Evolutionary conservation across 2,888 invertebrate genomes (phyloP), one percentile per base, ranked within the genome.

Genomic region (Trissolcus brochymenae): DNA sequence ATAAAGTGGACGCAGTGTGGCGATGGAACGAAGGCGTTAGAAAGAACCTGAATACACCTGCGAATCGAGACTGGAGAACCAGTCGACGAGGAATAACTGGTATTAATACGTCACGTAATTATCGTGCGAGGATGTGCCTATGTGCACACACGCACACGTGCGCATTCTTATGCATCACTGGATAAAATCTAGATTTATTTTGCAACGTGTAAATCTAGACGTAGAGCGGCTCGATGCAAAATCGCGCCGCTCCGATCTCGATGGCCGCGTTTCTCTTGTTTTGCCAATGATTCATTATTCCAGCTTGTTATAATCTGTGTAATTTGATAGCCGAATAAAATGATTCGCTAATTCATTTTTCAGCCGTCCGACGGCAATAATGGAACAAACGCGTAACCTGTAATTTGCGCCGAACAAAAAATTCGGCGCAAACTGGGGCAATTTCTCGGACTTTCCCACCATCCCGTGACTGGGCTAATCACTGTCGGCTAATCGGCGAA

Each of bases 101-200:
- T 86, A 87, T 87, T 87, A 87, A 87, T 87, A 86, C 87, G 84
- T 86, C 86, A 85, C 85, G 85, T 87, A 87, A 87, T 86, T 86
- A 85, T 85, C 84, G 82, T 83, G 83, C 81, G 82, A 80, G 82
- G 76, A 79, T 82, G 80, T 78, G 82, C 78, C 74, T 81, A 84
- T 82, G 80, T 80, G 78, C 70, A 76, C 78, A 74, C 76, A 68
- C 70, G 60, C 71, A 49, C 65, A 56, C 51, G 51, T 29, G 51
- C 11, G 41, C 61, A 65, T 59, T 65, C 70, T 68, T 71, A 57
- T 68, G 67, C 78, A 60, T 40, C 74, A 68, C 61, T 67, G 79
- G 79, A 79, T 79, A 65, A 72, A 76, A 79, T 79, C 75, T 79
- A 64, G 78, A 79, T 76, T 79, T 68, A 50, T 62, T 76, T 79